A percentile compares a stretch with the other conserved stretches of the same genome.
Evolutionary conservation across 2,797 vertebrate genomes (phyloP).

Genomic region (Sarcoramphus papa): DNA sequence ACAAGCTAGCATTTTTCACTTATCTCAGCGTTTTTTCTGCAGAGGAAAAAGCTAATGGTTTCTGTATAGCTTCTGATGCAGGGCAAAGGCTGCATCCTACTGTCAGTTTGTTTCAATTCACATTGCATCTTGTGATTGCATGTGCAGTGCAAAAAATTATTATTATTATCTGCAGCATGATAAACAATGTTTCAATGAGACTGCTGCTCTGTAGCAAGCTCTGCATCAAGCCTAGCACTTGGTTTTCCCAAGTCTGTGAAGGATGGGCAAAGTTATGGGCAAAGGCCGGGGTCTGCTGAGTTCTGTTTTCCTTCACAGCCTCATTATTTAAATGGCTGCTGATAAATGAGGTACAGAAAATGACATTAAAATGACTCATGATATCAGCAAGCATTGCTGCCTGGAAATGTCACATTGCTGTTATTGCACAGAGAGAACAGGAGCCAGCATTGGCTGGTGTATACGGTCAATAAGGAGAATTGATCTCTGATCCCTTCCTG

Average conservation of each 20-base stretch:
- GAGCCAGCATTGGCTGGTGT: background rate
- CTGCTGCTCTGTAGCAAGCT: background rate
- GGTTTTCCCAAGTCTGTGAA: background rate
- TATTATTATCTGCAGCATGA: background rate
- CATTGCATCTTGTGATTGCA: background rate
- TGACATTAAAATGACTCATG: slow-evolving; percentile 44
- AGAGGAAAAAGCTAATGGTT: background rate
- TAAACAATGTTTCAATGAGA: background rate
- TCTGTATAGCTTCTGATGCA: background rate
- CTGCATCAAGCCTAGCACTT: background rate
- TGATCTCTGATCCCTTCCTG: background rate
- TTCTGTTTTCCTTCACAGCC: background rate
- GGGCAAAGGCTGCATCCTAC: background rate
- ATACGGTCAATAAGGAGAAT: background rate
- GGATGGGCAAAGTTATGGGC: background rate
- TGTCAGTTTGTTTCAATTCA: background rate
- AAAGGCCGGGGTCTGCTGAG: background rate
- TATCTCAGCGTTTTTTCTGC: background rate
- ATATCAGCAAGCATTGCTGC: slow-evolving; percentile 17
- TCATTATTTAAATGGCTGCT: slow-evolving; percentile 33
- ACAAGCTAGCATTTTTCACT: background rate
- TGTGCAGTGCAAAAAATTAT: background rate
- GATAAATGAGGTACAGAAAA: slow-evolving; percentile 50
- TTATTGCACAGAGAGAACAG: background rate
- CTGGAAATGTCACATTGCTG: slow-evolving; percentile 12